A percentile compares a stretch with the other conserved stretches of the same genome.
Conservation (phyloP, 2,113 vertebrate genomes). For the Corydoras sp. region DNA sequence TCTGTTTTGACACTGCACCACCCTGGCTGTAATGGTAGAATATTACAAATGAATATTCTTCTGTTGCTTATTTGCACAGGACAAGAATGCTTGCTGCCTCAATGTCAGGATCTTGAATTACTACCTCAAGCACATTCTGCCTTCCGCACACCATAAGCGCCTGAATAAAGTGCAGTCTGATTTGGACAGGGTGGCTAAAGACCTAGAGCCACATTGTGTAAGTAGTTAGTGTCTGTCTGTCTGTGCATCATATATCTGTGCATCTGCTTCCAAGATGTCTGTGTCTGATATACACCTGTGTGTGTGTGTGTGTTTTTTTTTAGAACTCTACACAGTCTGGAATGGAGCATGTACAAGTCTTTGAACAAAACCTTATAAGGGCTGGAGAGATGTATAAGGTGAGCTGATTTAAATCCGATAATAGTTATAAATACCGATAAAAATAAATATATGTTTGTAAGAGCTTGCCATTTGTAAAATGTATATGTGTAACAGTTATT, state of each 20-base stretch:
- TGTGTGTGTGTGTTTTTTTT: neutral
- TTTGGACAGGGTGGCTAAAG: conserved; percentile 49
- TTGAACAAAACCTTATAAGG: conserved; percentile 26
- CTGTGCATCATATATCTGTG: neutral
- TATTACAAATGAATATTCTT: too few species aligned
- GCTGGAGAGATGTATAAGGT: conserved; percentile 29
- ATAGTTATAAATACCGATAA: too few species aligned
- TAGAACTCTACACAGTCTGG: neutral
- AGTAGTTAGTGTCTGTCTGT: neutral
- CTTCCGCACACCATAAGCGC: neutral
- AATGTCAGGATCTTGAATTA: too few species aligned
- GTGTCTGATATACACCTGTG: too few species aligned
- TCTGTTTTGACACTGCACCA: neutral
- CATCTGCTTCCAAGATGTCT: too few species aligned
- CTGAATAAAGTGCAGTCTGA: conserved; percentile 58
- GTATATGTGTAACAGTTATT: too few species aligned
- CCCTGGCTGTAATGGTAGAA: too few species aligned
- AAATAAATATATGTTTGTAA: too few species aligned
- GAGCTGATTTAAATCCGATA: neutral
- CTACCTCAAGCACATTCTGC: too few species aligned
- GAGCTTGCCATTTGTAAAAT: too few species aligned
- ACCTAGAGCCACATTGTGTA: conserved; percentile 52
- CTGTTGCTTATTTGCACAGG: too few species aligned
- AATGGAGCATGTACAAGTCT: conserved; percentile 14
- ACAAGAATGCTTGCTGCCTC: too few species aligned